Evolutionary conservation across 2,797 vertebrate genomes (phyloP).

Genomic region (Halcyon chelicuti): DNA sequence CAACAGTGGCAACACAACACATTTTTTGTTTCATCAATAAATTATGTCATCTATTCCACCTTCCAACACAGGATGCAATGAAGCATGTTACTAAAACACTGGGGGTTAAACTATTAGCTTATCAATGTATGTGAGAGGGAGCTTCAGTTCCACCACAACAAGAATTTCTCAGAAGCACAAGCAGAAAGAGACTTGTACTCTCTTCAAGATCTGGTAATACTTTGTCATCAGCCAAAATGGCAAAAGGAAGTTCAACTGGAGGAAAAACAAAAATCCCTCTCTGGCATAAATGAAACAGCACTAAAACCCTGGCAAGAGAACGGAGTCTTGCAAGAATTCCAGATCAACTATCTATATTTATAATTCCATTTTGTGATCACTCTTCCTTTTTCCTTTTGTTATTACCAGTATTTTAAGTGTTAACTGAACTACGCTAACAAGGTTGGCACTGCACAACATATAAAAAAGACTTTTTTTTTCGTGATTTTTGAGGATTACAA

Average conservation of each 20-base stretch:
- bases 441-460: not conserved
- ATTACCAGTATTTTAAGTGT: not conserved
- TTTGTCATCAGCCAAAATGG: not conserved
- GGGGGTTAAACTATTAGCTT: not conserved
- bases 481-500: not conserved
- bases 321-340: not conserved
- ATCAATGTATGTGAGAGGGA: not conserved
- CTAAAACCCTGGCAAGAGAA: not conserved
- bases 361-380: not conserved
- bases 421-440: not conserved
- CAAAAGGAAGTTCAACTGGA: not conserved
- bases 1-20: not conserved
- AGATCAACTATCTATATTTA: not conserved
- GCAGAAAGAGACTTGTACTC: not conserved
- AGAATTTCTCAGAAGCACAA: not conserved
- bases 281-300: not conserved
- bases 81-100: not conserved
- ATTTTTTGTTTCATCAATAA: not conserved
- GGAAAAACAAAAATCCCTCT: not conserved
- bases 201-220: not conserved
- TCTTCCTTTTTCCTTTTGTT: not conserved
- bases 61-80: not conserved
- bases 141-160: not conserved
- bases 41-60: not conserved
- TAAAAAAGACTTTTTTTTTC: not conserved